Evolutionary conservation across 2,113 vertebrate genomes (phyloP).

Genomic region (Oenanthe oenanthe): DNA sequence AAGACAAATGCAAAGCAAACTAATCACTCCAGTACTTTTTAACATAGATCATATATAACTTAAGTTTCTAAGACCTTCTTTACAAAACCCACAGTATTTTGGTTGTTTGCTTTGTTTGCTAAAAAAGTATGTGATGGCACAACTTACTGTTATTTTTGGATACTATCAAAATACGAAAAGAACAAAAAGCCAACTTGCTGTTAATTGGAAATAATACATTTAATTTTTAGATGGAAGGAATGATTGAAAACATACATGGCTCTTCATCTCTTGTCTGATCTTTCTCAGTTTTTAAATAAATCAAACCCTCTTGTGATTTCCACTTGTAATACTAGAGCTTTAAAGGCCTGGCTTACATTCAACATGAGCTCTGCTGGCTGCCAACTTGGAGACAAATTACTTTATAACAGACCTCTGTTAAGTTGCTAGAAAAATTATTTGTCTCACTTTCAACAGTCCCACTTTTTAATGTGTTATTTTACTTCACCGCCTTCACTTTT

Average conservation of each 20-base stretch:
- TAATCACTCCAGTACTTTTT: neutral
- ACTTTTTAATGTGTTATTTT: neutral
- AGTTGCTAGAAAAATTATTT: neutral
- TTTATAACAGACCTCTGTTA: neutral
- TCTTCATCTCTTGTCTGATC: constrained; percentile 66
- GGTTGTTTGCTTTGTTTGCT: constrained; percentile 39
- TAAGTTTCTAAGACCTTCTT: neutral
- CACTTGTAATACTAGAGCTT: constrained; percentile 61
- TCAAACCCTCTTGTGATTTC: constrained; percentile 65
- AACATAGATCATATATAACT: neutral
- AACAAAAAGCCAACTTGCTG: constrained; percentile 56
- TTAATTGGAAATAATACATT: constrained; percentile 70
- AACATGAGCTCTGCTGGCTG: constrained; percentile 12
- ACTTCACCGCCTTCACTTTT: neutral
- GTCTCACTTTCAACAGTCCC: neutral
- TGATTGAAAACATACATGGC: constrained; percentile 61
- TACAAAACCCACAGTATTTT: neutral
- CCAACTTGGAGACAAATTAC: constrained; percentile 32
- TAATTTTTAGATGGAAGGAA: constrained; percentile 62
- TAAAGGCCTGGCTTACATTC: constrained; percentile 54
- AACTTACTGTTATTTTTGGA: constrained; percentile 66
- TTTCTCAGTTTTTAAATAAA: constrained; percentile 63
- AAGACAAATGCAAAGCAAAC: neutral
- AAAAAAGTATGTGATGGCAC: constrained; percentile 34
- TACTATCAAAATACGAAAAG: constrained; percentile 19